Percentiles rank a stretch among this genome's conserved stretches.
Evolutionary conservation across 2,888 invertebrate genomes (phyloP).

Genomic region (Drosophila subquinaria): DNA sequence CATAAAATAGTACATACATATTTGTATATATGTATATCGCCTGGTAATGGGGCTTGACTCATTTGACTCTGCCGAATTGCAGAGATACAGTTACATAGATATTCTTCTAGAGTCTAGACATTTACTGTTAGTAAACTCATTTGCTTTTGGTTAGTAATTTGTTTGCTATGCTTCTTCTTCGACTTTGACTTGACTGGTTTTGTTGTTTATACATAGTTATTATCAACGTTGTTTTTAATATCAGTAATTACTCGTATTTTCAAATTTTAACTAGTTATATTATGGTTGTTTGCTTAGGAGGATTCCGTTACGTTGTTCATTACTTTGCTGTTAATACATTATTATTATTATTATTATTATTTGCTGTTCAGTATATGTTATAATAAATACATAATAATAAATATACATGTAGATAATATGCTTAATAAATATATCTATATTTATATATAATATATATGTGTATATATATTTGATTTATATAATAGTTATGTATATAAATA

Average conservation of each 20-base stretch:
- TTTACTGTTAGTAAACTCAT: conserved; percentile 67
- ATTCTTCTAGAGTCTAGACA: conserved; percentile 56
- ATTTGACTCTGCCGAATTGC: conserved; percentile 26
- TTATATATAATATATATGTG: conserved; percentile 56
- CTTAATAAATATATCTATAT: conserved; percentile 80
- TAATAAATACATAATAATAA: conserved; percentile 83
- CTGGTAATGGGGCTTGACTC: conserved; percentile 70
- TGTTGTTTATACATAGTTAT: conserved; percentile 57
- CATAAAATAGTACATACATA: conserved; percentile 65
- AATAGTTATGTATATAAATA: conserved; percentile 83
- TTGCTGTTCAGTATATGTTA: conserved; percentile 75
- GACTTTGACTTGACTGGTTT: conserved; percentile 67
- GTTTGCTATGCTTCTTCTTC: conserved; percentile 65
- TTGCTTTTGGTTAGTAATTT: conserved; percentile 57
- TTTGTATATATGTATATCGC: conserved; percentile 22
- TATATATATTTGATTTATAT: conserved; percentile 74
- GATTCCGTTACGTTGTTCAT: conserved; percentile 72
- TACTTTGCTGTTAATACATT: conserved; percentile 49
- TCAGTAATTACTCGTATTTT: conserved; percentile 39
- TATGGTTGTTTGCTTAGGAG: conserved; percentile 73
- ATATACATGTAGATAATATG: conserved; percentile 83
- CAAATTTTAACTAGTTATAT: conserved; percentile 68
- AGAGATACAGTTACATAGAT: conserved; percentile 41
- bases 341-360: conserved; percentile 32
- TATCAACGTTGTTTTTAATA: conserved; percentile 71